Percentiles rank a stretch among this genome's conserved stretches.
These are phyloP conservation scores for Nomada ruficornis DNA, from an alignment of 2,888 invertebrate genomes.

Conservation along the genomic window DNA sequence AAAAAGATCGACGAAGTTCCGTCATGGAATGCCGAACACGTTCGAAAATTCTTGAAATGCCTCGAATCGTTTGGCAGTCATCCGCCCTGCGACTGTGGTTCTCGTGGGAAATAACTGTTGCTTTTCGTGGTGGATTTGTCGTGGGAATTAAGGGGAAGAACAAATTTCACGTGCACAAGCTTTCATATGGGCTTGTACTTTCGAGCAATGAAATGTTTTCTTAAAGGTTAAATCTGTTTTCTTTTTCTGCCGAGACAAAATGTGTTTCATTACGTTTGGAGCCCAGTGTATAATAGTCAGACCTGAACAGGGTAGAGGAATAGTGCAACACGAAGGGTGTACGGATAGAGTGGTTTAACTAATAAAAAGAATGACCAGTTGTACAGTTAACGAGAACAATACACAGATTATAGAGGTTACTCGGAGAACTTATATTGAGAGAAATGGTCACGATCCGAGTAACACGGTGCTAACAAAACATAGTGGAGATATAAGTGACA, in stretches of 20 bases:
- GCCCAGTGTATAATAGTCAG: not conserved
- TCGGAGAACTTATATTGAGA: not conserved
- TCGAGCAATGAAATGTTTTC: not conserved
- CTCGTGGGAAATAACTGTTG: conserved; percentile 1
- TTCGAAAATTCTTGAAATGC: conserved; percentile 8
- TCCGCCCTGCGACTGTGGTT: not conserved
- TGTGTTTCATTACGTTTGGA: not conserved
- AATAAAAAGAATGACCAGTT: conserved; percentile 1
- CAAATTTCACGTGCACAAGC: no score
- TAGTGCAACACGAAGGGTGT: not conserved
- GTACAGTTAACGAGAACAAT: conserved; percentile 18
- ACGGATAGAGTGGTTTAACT: not conserved
- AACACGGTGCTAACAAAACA: not conserved
- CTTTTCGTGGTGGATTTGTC: not conserved
- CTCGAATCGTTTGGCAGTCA: conserved; percentile 9
- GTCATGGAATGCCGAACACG: conserved; percentile 15
- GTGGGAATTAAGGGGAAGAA: not conserved
- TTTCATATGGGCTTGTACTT: not conserved
- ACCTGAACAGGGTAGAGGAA: not conserved
- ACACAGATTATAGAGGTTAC: conserved; percentile 3
- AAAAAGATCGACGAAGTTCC: not conserved
- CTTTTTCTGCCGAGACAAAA: not conserved
- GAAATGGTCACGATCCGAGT: conserved; percentile 13
- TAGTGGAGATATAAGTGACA: not conserved
- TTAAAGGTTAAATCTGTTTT: no score